Base-by-base conservation (phyloP, 2,888 invertebrate species). In the Pasiphila rectangulata region DNA sequence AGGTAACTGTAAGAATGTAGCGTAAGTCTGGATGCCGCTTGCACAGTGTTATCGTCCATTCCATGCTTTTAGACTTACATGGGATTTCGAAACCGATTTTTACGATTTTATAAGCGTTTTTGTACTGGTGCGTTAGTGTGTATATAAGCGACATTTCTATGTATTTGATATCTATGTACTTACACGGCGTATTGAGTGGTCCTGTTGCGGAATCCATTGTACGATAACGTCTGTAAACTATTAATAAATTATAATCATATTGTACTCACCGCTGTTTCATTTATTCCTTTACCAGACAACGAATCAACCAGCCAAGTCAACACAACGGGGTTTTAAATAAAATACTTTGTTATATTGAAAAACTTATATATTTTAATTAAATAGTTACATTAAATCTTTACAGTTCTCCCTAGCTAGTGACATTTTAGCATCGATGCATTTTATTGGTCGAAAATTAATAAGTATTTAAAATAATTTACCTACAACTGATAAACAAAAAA, bases 241-340 rank as follows among this genome's bases (percentile, higher is more conserved):
- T 86, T 88, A 85, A 86, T 88, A 87, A 85, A 89, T 86, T 86
- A 87, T 89, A 87, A 87, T 85, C 85, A 79, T 84, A 87, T 83
- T 85, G 83, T 83, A 83, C 24, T 44, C 12, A 16, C 42, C 52
- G 49, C 23, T 68, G 76, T 84, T 82, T 86, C 59, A 83, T 81
- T 79, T n/a, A n/a, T n/a, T n/a, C n/a, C n/a, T n/a, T n/a, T n/a
- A n/a, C n/a, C n/a, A n/a, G n/a, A n/a, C n/a, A n/a, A n/a, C n/a
- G n/a, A n/a, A n/a, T n/a, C n/a, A n/a, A n/a, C n/a, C n/a, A n/a
- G n/a, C n/a, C n/a, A n/a, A n/a, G n/a, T n/a, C n/a, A n/a, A n/a
- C n/a, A n/a, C n/a, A n/a, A n/a, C n/a, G n/a, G n/a, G n/a, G n/a
- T n/a, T n/a, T n/a, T 62, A 1, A 66, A 66, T 59, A 51, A 69